Evolutionary conservation across 92 coral and sea anemone genomes (phyloP), one percentile per base, ranked within the genome.

Genomic region (Heteractis magnifica): DNA sequence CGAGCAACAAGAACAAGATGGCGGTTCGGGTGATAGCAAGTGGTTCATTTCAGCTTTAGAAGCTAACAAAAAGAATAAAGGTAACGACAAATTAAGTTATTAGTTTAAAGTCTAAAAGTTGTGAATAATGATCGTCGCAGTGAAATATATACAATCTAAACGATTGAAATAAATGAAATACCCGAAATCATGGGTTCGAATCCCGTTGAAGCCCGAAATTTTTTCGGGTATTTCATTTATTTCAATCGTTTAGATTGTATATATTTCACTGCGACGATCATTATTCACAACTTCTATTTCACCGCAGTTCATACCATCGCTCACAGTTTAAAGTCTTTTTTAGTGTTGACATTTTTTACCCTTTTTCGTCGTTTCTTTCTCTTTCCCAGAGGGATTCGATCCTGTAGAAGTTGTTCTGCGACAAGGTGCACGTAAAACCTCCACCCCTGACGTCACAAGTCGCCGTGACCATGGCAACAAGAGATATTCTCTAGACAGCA

Each of bases 401-500:
- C 92, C 92, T 13, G 90, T 93, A 64, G 87, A 91, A 84, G 94
- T 93, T 5, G 65, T 84, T 44, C 77, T 93, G 52, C 76, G 84
- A 83, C 86, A 80, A 49, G 84, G 81, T 18, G 79, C 65, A n/a
- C 68, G 84, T 15, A 76, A 59, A 13, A 78, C 88, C 19, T 81
- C 88, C 56, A 84, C 79, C 56, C 86, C 85, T 84, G 87, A 76
- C 75, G 86, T 71, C 49, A 62, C 86, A 16, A 70, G 59, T 19
- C 81, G 56, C 72, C 71, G 81, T 51, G 75, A 59, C 56, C 70
- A 72, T 41, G 80, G 77, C 81, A 84, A 86, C 68, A 76, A 76
- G 77, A 81, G 79, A 11, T 11, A 75, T 72, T 56, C 76, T 13
- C 52, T 58, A 7, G 60, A 55, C 72, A 64, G 48, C 6, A 81